phyloP scores from a whole-genome alignment of 2,797 vertebrate species.

The Mastacembelus armatus region DNA sequence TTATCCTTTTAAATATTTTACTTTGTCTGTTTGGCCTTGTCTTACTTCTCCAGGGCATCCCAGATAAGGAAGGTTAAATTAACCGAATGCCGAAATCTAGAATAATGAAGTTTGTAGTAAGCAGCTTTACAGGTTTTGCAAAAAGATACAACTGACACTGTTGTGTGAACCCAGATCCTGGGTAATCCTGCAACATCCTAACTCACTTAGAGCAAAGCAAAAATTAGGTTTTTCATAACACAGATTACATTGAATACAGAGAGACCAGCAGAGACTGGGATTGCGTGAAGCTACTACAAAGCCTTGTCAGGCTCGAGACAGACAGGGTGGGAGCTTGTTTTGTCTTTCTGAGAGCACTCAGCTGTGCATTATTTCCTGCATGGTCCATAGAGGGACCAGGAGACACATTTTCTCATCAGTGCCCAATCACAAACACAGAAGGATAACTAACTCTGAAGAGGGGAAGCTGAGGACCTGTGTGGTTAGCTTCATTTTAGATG shows the following conservation, averaged over 20 bases:
- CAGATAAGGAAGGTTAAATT: neutral
- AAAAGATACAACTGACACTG: no score
- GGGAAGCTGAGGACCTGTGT: constrained; percentile 23
- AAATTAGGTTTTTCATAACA: no score
- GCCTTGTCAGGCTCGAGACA: constrained; percentile 35
- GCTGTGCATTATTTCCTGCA: constrained; percentile 50
- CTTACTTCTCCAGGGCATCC: no score
- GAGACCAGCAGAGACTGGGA: neutral
- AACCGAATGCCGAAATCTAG: no score
- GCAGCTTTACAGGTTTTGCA: no score
- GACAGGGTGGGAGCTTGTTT: constrained; percentile 36
- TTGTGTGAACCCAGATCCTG: no score
- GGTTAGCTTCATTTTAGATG: constrained; percentile 42
- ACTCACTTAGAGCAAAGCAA: no score
- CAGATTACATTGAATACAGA: no score
- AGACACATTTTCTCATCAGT: constrained; percentile 56
- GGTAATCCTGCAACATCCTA: no score
- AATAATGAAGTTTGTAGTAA: no score
- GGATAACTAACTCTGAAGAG: constrained; percentile 10
- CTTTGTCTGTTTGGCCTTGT: no score
- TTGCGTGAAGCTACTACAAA: neutral
- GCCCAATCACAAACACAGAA: constrained; percentile 48
- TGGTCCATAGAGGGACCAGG: constrained; percentile 46
- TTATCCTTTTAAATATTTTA: no score
- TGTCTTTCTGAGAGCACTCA: constrained; percentile 41